These are phyloP conservation scores for Nilaparvata lugens DNA, from an alignment of 1,140 invertebrate species.

Conservation along the genomic window DNA sequence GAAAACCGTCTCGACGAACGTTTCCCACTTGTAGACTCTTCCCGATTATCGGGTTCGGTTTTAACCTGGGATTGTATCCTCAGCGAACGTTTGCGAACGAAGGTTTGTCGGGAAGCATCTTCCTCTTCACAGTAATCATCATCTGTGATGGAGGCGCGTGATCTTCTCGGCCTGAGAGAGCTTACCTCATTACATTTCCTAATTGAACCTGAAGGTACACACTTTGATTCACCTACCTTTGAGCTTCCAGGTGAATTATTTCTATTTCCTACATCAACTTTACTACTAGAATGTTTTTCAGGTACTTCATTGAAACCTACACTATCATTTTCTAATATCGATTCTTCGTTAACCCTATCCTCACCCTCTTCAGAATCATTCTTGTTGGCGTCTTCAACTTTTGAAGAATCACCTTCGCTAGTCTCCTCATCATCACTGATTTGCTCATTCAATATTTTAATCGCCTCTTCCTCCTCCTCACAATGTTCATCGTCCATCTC, in stretches of 20 bases:
- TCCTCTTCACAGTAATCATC: too few relatives aligned
- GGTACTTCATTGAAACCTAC: not conserved
- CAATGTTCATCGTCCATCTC: not conserved
- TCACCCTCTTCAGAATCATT: not conserved
- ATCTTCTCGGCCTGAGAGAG: too few relatives aligned
- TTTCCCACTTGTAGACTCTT: slow-evolving; percentile 17
- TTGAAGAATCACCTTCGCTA: not conserved
- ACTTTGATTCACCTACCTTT: too few relatives aligned
- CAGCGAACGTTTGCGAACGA: not conserved
- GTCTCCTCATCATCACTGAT: not conserved
- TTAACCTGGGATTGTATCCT: not conserved
- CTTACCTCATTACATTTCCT: too few relatives aligned
- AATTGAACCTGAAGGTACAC: too few relatives aligned
- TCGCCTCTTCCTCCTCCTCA: not conserved
- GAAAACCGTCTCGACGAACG: slow-evolving; percentile 29
- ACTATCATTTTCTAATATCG: not conserved
- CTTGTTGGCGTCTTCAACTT: not conserved
- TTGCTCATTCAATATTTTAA: too few relatives aligned
- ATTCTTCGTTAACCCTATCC: not conserved
- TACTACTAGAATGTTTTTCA: too few relatives aligned
- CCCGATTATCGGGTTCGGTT: not conserved
- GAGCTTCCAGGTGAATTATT: too few relatives aligned
- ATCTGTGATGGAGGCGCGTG: too few relatives aligned
- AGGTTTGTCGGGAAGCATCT: too few relatives aligned
- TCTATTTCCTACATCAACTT: too few relatives aligned